Base-by-base conservation (phyloP, 2,113 vertebrate genomes). In the Passer montanus region DNA sequence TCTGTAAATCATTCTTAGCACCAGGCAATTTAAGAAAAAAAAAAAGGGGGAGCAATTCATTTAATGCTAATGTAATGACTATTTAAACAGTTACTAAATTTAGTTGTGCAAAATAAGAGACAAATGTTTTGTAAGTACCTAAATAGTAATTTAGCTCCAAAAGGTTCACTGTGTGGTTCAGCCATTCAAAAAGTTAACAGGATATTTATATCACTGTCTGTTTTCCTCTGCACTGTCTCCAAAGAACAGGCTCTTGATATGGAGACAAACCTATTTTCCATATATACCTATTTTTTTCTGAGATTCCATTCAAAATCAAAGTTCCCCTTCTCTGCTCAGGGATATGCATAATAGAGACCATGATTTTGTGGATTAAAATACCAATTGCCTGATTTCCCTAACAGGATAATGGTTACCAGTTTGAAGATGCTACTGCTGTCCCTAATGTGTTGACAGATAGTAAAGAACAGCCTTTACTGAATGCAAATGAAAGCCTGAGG, bases 311-410 rank as follows among this genome's bases (percentile, higher is more conserved):
- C 23, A 78, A 78, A 93, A 87, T 81, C 3, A 70, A 63, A 93
- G 69, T 67, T 84, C 16, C 30, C 22, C 7, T 69, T 67, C 59
- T 52, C 55, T 66, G 19, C 50, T 84, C 58, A 49, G 41, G 41
- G 33, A 84, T 83, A 56, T 10, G 4, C 16, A 35, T 49, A 84
- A 77, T 11, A 46, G 14, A 68, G 79, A 76, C 73, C 13, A 64
- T 73, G 49, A 83, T 66, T 89, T 80, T 77, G 41, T 58, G 39
- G 89, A 92, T 95, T 72, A 49, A 95, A 76, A 86, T 46, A 90
- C 28, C 67, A 56, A 7, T 83, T 86, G 49, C 66, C 37, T 13
- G 74, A 66, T 83, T 92, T 90, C 49, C 37, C 46, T 76, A 69
- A 73, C 41, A 58, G 41, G 74, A 76, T 83, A 73, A 84, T 53